A percentile compares a stretch with the other conserved stretches of the same genome.
Conservation (phyloP, 2,888 invertebrate genomes). For the Digitonthophagus gazella region DNA sequence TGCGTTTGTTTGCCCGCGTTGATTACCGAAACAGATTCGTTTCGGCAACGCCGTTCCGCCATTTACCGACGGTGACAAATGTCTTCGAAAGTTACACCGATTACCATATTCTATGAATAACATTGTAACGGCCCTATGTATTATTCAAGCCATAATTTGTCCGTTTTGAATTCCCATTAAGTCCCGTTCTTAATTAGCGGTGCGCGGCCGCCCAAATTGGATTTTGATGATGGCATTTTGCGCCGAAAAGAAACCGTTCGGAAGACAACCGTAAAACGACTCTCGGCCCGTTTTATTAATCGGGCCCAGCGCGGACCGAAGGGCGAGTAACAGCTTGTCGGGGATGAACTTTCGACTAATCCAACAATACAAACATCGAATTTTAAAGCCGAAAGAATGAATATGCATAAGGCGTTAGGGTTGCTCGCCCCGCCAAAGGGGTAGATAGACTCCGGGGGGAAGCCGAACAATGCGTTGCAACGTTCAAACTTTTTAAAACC, state of each 20-base stretch:
- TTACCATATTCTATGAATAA: slow-evolving; percentile 16
- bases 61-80: slow-evolving; percentile 13
- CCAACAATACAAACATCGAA: neutral
- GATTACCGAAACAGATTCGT: slow-evolving; percentile 4
- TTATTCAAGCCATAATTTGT: slow-evolving; percentile 15
- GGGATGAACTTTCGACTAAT: neutral
- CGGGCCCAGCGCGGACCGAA: neutral
- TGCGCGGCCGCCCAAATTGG: neutral
- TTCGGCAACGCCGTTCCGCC: slow-evolving; percentile 1
- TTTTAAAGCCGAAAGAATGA: slow-evolving; percentile 22
- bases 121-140: slow-evolving; percentile 16
- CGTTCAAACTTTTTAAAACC: slow-evolving; percentile 37
- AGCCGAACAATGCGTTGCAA: slow-evolving; percentile 31
- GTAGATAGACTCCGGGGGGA: slow-evolving; percentile 17
- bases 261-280: neutral
- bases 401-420: slow-evolving; percentile 28
- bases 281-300: neutral
- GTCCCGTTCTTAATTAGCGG: slow-evolving; percentile 4
- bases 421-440: slow-evolving; percentile 21
- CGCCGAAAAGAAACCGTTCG: neutral
- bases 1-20: slow-evolving; percentile 14
- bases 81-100: slow-evolving; percentile 13
- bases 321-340: neutral
- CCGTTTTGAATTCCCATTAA: slow-evolving; percentile 16
- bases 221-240: neutral